Evolutionary conservation across 2,797 vertebrate species (phyloP).

Genomic region (Notolabrus celidotus): DNA sequence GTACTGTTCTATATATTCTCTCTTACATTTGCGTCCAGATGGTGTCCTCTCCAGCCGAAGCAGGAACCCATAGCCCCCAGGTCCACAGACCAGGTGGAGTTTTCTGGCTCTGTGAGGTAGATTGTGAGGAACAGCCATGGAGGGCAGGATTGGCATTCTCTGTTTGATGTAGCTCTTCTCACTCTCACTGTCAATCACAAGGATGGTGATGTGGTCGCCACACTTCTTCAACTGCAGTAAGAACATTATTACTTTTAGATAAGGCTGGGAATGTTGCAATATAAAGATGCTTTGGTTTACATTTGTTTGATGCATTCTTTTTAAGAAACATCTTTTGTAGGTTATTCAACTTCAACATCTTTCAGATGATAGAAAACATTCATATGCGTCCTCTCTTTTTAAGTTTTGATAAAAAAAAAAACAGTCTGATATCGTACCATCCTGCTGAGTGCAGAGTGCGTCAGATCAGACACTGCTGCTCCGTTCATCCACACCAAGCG

Average conservation of each 20-base stretch:
- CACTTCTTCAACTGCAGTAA: constrained; percentile 88
- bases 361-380: too few relatives aligned
- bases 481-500: constrained; percentile 93
- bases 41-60: constrained; percentile 87
- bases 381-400: too few relatives aligned
- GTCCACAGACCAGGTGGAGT: constrained; percentile 82
- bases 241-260: not conserved
- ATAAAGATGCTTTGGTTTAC: not conserved
- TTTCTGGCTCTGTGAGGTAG: constrained; percentile 87
- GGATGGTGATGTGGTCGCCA: constrained; percentile 85
- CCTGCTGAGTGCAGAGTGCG: constrained; percentile 83
- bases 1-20: not conserved
- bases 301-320: not conserved
- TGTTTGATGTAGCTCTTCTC: constrained; percentile 85
- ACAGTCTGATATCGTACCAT: constrained; percentile 82
- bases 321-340: too few relatives aligned
- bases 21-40: constrained; percentile 84
- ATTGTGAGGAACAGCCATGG: constrained; percentile 87
- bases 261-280: too few relatives aligned
- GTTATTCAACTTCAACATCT: too few relatives aligned
- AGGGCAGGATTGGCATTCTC: constrained; percentile 84
- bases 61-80: constrained; percentile 90
- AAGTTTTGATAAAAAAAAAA: not conserved
- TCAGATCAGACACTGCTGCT: constrained; percentile 83
- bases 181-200: constrained; percentile 90